Evolutionary conservation across 2,888 invertebrate genomes (phyloP), one percentile per base, ranked within the genome.

Genomic region (Lumbricus terrestris): DNA sequence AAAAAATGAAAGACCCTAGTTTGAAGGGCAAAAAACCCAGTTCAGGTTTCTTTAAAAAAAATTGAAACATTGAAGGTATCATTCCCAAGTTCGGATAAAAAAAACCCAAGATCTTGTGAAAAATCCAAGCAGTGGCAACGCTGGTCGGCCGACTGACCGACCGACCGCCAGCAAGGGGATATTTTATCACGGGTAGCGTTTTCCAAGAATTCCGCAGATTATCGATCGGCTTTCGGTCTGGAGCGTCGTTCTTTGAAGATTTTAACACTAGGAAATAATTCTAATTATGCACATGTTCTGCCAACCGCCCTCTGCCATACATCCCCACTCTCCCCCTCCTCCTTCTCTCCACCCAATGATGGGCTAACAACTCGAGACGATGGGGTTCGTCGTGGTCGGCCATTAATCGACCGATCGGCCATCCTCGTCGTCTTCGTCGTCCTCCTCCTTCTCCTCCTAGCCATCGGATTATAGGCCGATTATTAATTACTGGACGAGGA

Each of bases 371-470:
- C 69, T 69, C 69, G 69, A 69, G 85, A 85, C 85, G 85, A 37
- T 37, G 35, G 85, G 85, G 85, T 85, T 33, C 35, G 37, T 23
- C 85, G 85, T 34, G 85, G 85, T 85, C 85, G 85, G 85, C 85
- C 35, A 85, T 85, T 85, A 85, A 85, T 85, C 85, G 85, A 85
- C 85, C 37, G 85, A 85, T 85, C 34, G 85, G 35, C 35, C 85
- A n/a, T 69, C 29, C 69, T 69, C 69, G 11, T 69, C 69, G 1
- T 69, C 29, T 11, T 69, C 69, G 8, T 69, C 69, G 29, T 29
- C 69, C 69, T 69, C n/a, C 8, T 54, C 42, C 42, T 42, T 16
- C 69, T 69, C 69, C 69, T 69, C 69, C n/a, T n/a, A 3, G 69
- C 69, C 69, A 37, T 37, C 37, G 85, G 85, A 85, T 85, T 85